phyloP scores from a whole-genome alignment of 2,888 invertebrate genomes.

The Monoplex corrugatus region DNA sequence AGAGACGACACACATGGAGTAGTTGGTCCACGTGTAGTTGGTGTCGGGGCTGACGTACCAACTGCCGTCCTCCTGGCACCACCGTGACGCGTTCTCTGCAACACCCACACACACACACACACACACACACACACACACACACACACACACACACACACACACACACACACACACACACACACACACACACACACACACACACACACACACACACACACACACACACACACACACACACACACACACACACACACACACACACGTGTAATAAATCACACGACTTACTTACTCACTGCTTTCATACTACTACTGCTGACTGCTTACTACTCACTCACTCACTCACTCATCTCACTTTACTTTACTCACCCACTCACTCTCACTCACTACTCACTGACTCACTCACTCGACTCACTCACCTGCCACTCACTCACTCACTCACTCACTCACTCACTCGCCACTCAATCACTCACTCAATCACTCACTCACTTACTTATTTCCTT shows the following conservation, averaged over 20 bases:
- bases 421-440: too few relatives aligned
- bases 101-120: neutral
- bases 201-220: constrained; percentile 30
- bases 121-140: too few relatives aligned
- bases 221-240: constrained; percentile 28
- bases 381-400: too few relatives aligned
- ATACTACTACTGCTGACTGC: too few relatives aligned
- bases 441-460: too few relatives aligned
- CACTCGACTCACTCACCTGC: too few relatives aligned
- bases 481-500: too few relatives aligned
- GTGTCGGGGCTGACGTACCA: constrained; percentile 55
- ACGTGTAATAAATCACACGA: neutral
- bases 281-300: neutral
- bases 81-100: constrained; percentile 34
- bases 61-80: constrained; percentile 52
- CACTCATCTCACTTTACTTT: too few relatives aligned
- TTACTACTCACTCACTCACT: constrained; percentile 14
- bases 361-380: neutral
- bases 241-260: constrained; percentile 8
- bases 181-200: constrained; percentile 27
- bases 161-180: constrained; percentile 28
- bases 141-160: neutral
- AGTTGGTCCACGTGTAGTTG: constrained; percentile 60
- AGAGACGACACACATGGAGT: constrained; percentile 45
- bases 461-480: too few relatives aligned